Evolutionary conservation across 1,140 invertebrate genomes (phyloP).

Genomic region (Helicoverpa zea): DNA sequence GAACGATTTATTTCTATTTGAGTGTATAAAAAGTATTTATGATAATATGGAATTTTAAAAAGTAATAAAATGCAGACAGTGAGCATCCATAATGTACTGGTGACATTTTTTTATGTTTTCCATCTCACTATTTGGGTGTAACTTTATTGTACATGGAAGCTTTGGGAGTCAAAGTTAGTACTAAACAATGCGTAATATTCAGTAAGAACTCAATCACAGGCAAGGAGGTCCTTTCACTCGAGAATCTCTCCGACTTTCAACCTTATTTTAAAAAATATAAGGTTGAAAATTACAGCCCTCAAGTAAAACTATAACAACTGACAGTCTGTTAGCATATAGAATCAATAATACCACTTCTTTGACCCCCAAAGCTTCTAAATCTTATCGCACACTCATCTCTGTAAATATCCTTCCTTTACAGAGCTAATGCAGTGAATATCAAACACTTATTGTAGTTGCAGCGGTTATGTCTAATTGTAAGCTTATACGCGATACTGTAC

Average conservation of each 20-base stretch:
- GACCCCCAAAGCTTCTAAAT: constrained; percentile 11
- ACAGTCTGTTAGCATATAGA: no score
- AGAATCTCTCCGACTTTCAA: no score
- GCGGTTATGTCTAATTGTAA: constrained; percentile 60
- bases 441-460: constrained; percentile 56
- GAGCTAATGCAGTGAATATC: constrained; percentile 66
- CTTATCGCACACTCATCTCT: constrained; percentile 65
- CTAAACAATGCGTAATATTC: not conserved
- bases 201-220: not conserved
- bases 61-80: constrained; percentile 58
- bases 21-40: constrained; percentile 60
- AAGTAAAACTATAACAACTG: no score
- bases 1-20: constrained; percentile 59
- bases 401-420: constrained; percentile 71
- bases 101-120: constrained; percentile 53
- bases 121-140: constrained; percentile 51
- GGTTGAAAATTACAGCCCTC: no score
- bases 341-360: constrained; percentile 1
- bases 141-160: constrained; percentile 5
- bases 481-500: constrained; percentile 77
- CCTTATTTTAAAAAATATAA: no score
- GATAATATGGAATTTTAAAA: constrained; percentile 61
- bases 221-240: no score
- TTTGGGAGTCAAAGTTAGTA: constrained; percentile 23
- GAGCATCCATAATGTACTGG: constrained; percentile 54